phyloP scores from a whole-genome alignment of 2,888 invertebrate genomes.

The Helleia helle region DNA sequence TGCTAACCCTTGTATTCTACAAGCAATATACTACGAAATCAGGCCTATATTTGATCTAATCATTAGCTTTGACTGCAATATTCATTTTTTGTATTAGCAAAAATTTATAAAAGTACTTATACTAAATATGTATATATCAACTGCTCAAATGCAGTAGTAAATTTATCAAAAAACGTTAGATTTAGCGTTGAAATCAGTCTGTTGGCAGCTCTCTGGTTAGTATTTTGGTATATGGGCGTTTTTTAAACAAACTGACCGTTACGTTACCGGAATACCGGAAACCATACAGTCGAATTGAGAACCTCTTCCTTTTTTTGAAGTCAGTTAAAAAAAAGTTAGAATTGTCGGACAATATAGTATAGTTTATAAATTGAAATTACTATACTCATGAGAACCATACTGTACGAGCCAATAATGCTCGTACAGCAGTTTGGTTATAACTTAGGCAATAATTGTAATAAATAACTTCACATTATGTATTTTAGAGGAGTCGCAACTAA shows the following conservation, averaged over 20 bases:
- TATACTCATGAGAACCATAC: no score
- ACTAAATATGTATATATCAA: slow-evolving; percentile 10
- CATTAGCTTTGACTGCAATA: slow-evolving; percentile 10
- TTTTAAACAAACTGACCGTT: slow-evolving; percentile 6
- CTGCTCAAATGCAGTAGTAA: slow-evolving; percentile 10
- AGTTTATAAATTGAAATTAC: no score
- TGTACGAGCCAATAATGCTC: no score
- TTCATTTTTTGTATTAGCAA: slow-evolving; percentile 9
- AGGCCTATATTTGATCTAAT: slow-evolving; percentile 12
- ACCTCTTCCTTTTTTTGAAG: no score
- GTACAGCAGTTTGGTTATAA: no score
- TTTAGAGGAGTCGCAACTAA: no score
- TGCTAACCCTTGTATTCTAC: slow-evolving; percentile 7
- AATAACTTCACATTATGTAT: no score
- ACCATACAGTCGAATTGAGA: slow-evolving; percentile 1
- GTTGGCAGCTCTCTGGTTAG: slow-evolving; percentile 11
- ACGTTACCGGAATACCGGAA: slow-evolving; percentile 9
- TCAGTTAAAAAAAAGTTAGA: slow-evolving; percentile 1
- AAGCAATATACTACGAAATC: slow-evolving; percentile 10
- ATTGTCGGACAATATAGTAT: no score
- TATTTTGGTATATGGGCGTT: slow-evolving; percentile 9
- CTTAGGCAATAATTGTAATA: no score
- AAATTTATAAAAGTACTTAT: slow-evolving; percentile 9
- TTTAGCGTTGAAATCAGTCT: slow-evolving; percentile 11
- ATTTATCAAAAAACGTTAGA: slow-evolving; percentile 11